phyloP scores from a whole-genome alignment of 2,888 invertebrate genomes.

The Drosophila cognata region DNA sequence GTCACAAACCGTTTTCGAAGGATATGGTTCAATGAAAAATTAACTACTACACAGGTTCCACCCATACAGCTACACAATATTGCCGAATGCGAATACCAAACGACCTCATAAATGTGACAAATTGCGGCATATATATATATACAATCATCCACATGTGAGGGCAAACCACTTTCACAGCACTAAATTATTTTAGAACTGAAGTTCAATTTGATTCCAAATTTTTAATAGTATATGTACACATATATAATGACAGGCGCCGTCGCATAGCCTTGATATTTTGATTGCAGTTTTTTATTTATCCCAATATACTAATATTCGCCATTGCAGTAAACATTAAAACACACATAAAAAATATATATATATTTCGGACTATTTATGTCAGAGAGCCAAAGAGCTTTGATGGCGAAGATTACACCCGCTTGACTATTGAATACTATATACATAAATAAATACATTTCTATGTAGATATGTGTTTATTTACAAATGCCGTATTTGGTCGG shows the following conservation, averaged over 20 bases:
- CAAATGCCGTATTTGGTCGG: constrained; percentile 31
- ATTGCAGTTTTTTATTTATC: background rate
- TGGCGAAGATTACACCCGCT: constrained; percentile 26
- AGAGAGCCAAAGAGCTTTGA: constrained; percentile 16
- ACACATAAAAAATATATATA: constrained; percentile 12
- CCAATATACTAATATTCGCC: background rate
- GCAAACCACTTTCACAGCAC: constrained; percentile 18
- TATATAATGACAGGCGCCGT: constrained; percentile 9
- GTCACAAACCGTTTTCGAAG: constrained; percentile 42
- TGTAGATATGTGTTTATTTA: constrained; percentile 17
- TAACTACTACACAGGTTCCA: constrained; percentile 52
- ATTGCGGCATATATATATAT: constrained; percentile 38
- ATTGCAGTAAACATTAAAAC: constrained; percentile 7
- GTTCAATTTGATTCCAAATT: constrained; percentile 17
- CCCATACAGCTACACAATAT: constrained; percentile 28
- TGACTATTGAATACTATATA: constrained; percentile 16
- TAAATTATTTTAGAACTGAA: constrained; percentile 21
- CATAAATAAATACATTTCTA: background rate
- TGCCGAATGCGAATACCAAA: constrained; percentile 34
- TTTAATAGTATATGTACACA: background rate
- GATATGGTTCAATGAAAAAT: constrained; percentile 61
- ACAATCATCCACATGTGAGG: background rate
- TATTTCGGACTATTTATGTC: constrained; percentile 28
- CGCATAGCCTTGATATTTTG: constrained; percentile 7
- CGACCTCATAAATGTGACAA: constrained; percentile 65